Conservation (phyloP, 2,797 vertebrate genomes). For the Heterohyrax brucei region DNA sequence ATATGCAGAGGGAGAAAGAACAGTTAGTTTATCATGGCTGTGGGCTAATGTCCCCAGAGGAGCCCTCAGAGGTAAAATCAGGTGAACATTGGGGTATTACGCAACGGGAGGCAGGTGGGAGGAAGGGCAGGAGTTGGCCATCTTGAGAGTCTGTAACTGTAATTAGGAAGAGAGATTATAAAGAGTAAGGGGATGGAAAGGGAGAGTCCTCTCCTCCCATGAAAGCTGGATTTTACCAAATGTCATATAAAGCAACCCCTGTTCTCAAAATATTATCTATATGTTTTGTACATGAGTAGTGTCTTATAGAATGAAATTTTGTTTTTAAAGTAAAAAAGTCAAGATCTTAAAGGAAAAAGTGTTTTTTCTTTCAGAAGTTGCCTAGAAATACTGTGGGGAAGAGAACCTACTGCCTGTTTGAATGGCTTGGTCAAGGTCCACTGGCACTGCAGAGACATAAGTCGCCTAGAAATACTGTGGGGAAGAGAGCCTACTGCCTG, state of each 20-base stretch:
- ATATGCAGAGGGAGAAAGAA: background rate
- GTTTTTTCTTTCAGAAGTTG: background rate
- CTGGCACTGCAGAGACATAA: background rate
- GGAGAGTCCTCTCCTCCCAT: background rate
- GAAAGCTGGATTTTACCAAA: background rate
- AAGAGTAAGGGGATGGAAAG: background rate
- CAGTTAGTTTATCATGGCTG: background rate
- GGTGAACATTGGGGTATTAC: accelerated
- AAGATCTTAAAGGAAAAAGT: background rate
- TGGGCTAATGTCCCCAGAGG: background rate
- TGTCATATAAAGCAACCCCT: background rate
- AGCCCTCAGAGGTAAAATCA: background rate
- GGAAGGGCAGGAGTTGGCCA: no score
- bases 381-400: background rate
- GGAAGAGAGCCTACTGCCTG: background rate
- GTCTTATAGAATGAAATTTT: slow-evolving; percentile 3
- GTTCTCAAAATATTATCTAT: background rate
- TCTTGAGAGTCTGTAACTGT: no score
- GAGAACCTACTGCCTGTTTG: background rate
- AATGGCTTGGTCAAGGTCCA: background rate
- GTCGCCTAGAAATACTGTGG: background rate
- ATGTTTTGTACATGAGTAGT: background rate
- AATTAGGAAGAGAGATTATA: no score
- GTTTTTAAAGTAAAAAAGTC: background rate
- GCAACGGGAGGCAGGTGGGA: background rate